Evolutionary conservation across 2,888 invertebrate genomes (phyloP).

Genomic region (Euproctis similis): DNA sequence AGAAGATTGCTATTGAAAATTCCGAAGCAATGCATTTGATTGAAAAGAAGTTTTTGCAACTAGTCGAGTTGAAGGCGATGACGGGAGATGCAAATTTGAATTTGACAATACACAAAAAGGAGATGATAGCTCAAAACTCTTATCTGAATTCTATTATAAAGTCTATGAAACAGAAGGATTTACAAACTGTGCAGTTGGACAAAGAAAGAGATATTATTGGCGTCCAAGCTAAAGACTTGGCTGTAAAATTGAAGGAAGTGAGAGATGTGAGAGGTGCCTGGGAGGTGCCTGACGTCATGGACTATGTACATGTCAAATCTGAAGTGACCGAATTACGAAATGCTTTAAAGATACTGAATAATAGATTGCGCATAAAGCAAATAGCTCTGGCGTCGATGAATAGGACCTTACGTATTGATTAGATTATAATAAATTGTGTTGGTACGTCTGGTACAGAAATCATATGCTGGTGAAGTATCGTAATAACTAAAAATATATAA

Average conservation of each 20-base stretch:
- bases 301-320: conserved; percentile 71
- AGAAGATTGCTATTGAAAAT: conserved; percentile 78
- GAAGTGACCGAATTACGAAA: conserved; percentile 63
- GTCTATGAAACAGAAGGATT: conserved; percentile 51
- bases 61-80: conserved; percentile 75
- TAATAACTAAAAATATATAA: too few relatives aligned
- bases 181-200: conserved; percentile 52
- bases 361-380: conserved; percentile 48
- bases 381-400: conserved; percentile 50
- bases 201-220: conserved; percentile 50
- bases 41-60: conserved; percentile 68
- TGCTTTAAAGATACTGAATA: conserved; percentile 48
- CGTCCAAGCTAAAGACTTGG: conserved; percentile 50
- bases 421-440: conserved; percentile 15
- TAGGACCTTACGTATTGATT: conserved; percentile 29
- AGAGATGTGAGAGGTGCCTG: conserved; percentile 54
- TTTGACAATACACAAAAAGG: conserved; percentile 73
- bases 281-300: conserved; percentile 74
- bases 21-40: conserved; percentile 64
- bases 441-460: conserved; percentile 6
- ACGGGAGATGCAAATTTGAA: conserved; percentile 76
- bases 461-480: too few relatives aligned
- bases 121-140: conserved; percentile 66
- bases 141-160: conserved; percentile 55
- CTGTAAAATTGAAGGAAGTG: conserved; percentile 47